These are phyloP conservation scores for Stigmatopora nigra DNA, from an alignment of 2,113 vertebrate genomes.

Conservation along the genomic window DNA sequence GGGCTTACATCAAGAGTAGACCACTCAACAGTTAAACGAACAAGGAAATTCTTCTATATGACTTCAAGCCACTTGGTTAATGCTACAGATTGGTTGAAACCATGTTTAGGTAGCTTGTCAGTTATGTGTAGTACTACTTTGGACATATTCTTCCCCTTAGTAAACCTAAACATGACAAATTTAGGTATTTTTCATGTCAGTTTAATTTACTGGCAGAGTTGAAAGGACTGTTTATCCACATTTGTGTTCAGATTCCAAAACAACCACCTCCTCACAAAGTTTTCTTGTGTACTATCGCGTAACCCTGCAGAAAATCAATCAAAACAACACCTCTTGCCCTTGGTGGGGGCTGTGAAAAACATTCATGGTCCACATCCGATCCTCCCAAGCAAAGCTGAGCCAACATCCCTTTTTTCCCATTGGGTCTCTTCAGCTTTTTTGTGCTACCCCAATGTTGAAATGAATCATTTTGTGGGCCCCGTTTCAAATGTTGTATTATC, in stretches of 20 bases:
- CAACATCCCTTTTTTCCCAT: background rate
- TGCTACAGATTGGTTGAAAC: background rate
- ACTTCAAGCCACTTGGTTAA: background rate
- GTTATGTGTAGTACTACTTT: no score
- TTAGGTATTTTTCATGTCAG: background rate
- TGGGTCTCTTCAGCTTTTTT: background rate
- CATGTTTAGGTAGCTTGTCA: no score
- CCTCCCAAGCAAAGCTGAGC: background rate
- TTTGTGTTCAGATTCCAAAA: background rate
- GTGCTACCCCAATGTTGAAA: background rate
- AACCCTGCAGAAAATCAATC: constrained; percentile 1
- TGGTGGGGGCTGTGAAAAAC: background rate
- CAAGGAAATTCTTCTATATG: background rate
- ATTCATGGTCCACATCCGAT: background rate
- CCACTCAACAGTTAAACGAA: background rate
- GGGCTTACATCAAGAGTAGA: background rate
- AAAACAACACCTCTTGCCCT: constrained; percentile 2
- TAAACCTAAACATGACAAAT: background rate
- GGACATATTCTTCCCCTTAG: background rate
- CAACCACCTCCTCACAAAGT: background rate
- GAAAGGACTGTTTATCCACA: background rate
- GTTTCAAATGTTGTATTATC: constrained; percentile 1
- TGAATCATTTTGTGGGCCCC: background rate
- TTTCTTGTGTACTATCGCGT: background rate
- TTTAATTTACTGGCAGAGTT: background rate